Conservation (phyloP, 2,797 vertebrate species). For the Calcarius lapponicus region DNA sequence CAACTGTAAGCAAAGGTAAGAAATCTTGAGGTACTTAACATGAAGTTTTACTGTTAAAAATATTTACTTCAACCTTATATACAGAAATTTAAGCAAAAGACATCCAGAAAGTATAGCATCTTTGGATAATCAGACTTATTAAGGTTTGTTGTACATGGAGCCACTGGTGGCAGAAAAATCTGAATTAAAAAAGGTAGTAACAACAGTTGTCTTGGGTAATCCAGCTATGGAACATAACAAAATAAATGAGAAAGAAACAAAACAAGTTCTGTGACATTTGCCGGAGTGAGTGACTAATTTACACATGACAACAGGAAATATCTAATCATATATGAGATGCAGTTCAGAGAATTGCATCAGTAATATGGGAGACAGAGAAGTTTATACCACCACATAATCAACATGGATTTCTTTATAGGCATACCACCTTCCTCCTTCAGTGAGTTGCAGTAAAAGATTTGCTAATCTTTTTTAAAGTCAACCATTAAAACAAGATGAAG, state of each 20-base stretch:
- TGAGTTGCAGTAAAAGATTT: not conserved
- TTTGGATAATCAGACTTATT: not conserved
- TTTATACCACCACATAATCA: not conserved
- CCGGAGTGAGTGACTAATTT: slow-evolving; percentile 28
- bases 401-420: not conserved
- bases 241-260: slow-evolving; percentile 1
- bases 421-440: not conserved
- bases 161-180: not conserved
- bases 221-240: not conserved
- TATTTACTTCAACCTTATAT: not conserved
- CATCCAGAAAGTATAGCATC: not conserved
- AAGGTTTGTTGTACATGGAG: not conserved
- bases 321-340: slow-evolving; percentile 6
- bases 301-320: slow-evolving; percentile 28
- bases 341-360: not conserved
- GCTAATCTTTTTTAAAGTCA: slow-evolving; percentile 10
- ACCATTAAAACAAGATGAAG: not conserved
- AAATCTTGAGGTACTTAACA: not conserved
- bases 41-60: not conserved
- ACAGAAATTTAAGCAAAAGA: not conserved
- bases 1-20: not conserved
- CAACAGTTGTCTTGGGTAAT: not conserved
- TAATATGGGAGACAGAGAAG: not conserved
- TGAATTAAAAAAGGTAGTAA: not conserved
- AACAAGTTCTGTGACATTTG: slow-evolving; percentile 29